These are phyloP conservation scores for Xerus rutilus DNA, from an alignment of 2,797 vertebrate species.

Conservation along the genomic window DNA sequence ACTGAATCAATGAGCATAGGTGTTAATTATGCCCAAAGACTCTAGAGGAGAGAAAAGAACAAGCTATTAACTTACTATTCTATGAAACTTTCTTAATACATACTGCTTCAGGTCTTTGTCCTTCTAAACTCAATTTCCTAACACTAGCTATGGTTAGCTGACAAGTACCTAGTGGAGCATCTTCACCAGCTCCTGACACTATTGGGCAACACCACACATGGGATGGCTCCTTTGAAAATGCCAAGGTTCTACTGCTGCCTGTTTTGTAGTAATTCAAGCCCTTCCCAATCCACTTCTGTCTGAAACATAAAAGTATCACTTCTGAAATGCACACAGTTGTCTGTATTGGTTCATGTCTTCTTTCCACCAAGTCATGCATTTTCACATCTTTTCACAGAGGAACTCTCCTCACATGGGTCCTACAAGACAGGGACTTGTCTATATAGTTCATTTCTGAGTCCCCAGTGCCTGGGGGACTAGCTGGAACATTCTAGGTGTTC, in stretches of 20 bases:
- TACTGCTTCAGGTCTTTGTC: neutral
- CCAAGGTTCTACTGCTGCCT: neutral
- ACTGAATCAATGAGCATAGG: neutral
- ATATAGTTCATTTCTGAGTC: neutral
- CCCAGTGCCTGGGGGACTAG: neutral
- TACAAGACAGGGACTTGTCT: neutral
- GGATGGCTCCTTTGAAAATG: neutral
- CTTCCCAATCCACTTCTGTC: neutral
- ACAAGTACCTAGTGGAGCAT: neutral
- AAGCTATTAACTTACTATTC: neutral
- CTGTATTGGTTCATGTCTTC: neutral
- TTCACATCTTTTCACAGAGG: neutral
- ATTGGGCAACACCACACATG: neutral
- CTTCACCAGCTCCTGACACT: neutral
- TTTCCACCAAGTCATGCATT: neutral
- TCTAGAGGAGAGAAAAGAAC: neutral
- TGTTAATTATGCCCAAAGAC: neutral
- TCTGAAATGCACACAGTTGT: neutral
- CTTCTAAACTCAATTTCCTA: neutral
- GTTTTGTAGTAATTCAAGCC: neutral
- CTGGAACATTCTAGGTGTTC: neutral
- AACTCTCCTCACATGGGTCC: neutral
- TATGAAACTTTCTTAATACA: neutral
- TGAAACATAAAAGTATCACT: neutral
- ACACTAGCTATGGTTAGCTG: neutral